Base-by-base conservation (phyloP, 92 coral and sea anemone species). In the Diadumene lineata region DNA sequence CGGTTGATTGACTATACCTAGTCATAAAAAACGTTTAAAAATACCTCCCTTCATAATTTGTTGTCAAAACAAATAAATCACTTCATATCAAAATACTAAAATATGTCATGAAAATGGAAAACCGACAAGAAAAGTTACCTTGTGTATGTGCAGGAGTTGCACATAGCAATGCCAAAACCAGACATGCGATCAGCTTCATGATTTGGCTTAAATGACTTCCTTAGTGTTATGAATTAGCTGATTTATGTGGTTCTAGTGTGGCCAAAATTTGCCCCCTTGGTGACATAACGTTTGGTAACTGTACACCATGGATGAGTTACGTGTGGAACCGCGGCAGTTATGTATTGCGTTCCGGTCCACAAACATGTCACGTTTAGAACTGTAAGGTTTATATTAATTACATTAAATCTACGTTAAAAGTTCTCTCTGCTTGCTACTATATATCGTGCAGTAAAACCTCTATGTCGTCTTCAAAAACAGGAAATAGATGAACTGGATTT, bases 201-300 rank as follows among this genome's bases (percentile, higher is more conserved):
- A 70, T 70, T 34, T 28, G 60, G 64, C 7, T 43, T 38, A 57
- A 70, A 50, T 70, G 75, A 51, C 31, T 19, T 48, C 43, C 19
- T 29, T 50, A 28, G 19, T 25, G 38, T 15, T 44, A 60, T 50
- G 61, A 26, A 50, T 70, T 44, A 70, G 30, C 53, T 48, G 75
- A 31, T 70, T 48, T 48, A 58, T 58, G 75, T 50, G 75, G 75
- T 70, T 70, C 53, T 34, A 70, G 23, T 50, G 75, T 60, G 57
- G 75, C 62, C 18, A 23, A 17, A 27, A 58, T 50, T 70, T 50
- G 75, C 63, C 75, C 73, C 50, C 19, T 70, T 58, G 61, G 43
- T 70, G 63, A 50, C 75, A 70, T 70, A 58, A 60, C 48, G 28
- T 23, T 69, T 13, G 6, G 75, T 70, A 70, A 70, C 63, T 50